Percentiles rank a stretch among this genome's conserved stretches.
phyloP scores from a whole-genome alignment of 1,140 invertebrate genomes.

The Heliconius eleuchia region DNA sequence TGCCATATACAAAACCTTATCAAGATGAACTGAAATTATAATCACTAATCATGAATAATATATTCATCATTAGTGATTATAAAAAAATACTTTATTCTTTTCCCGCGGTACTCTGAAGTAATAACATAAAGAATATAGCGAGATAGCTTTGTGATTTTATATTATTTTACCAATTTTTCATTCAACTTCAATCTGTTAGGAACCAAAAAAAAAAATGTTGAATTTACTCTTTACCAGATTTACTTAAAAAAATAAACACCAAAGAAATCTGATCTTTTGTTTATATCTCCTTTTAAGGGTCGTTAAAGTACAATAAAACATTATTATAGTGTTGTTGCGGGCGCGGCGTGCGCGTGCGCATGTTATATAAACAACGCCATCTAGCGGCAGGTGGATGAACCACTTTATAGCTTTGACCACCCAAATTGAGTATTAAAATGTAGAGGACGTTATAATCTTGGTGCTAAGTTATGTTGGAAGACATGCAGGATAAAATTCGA shows the following conservation, averaged over 20 bases:
- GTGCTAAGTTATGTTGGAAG: background rate
- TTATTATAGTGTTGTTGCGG: conserved; percentile 19
- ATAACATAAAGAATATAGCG: too few relatives aligned
- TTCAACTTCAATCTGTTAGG: background rate
- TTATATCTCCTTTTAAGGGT: conserved; percentile 38
- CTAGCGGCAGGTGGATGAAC: conserved; percentile 52
- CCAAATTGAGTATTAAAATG: conserved; percentile 25
- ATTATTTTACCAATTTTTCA: too few relatives aligned
- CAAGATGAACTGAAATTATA: too few relatives aligned
- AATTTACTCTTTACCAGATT: background rate
- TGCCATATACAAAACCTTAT: too few relatives aligned
- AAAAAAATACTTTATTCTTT: too few relatives aligned
- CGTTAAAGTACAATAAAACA: conserved; percentile 50
- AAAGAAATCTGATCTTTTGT: conserved; percentile 23
- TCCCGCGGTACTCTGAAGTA: too few relatives aligned
- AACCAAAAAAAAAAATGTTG: conserved; percentile 12
- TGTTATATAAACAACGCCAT: conserved; percentile 56
- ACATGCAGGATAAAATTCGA: too few relatives aligned
- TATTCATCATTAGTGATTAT: too few relatives aligned
- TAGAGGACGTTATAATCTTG: conserved; percentile 29
- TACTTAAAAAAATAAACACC: background rate
- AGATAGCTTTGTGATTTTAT: too few relatives aligned
- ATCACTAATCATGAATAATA: too few relatives aligned
- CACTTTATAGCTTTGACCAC: conserved; percentile 47
- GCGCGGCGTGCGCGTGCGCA: conserved; percentile 13